These are phyloP conservation scores for Drosophila neonasuta DNA, from an alignment of 2,888 invertebrate genomes.

Conservation along the genomic window DNA sequence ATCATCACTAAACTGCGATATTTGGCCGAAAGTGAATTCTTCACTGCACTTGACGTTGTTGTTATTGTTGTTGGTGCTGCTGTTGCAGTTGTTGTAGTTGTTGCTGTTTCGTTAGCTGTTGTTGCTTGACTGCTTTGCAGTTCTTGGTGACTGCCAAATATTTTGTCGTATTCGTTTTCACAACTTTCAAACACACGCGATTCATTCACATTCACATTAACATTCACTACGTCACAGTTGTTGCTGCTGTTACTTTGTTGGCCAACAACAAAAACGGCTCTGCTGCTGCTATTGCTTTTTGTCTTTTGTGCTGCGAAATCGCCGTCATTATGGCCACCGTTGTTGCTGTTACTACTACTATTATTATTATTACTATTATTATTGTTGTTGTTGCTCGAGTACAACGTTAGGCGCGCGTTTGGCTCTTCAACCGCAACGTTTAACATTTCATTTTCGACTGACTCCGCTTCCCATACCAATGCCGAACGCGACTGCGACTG, in stretches of 20 bases:
- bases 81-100: slow-evolving; percentile 32
- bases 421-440: slow-evolving; percentile 73
- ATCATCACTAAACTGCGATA: slow-evolving; percentile 95
- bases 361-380: slow-evolving; percentile 34
- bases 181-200: slow-evolving; percentile 69
- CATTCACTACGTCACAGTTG: slow-evolving; percentile 64
- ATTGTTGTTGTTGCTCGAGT: slow-evolving; percentile 45
- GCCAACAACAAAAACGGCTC: slow-evolving; percentile 48
- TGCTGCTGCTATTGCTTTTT: slow-evolving; percentile 33
- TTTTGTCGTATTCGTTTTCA: slow-evolving; percentile 74
- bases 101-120: slow-evolving; percentile 24
- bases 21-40: slow-evolving; percentile 84
- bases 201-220: slow-evolving; percentile 46
- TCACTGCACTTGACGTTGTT: slow-evolving; percentile 53
- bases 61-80: slow-evolving; percentile 20
- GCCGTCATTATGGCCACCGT: slow-evolving; percentile 68
- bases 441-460: slow-evolving; percentile 81
- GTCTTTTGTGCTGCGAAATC: slow-evolving; percentile 74
- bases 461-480: slow-evolving; percentile 45
- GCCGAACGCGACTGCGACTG: slow-evolving; percentile 49
- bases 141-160: slow-evolving; percentile 63
- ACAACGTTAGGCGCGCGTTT: slow-evolving; percentile 59
- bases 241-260: slow-evolving; percentile 34
- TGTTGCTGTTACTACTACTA: slow-evolving; percentile 39
- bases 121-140: slow-evolving; percentile 30